phyloP scores from a whole-genome alignment of 2,888 invertebrate species.

The Synanthedon andrenaeformis region DNA sequence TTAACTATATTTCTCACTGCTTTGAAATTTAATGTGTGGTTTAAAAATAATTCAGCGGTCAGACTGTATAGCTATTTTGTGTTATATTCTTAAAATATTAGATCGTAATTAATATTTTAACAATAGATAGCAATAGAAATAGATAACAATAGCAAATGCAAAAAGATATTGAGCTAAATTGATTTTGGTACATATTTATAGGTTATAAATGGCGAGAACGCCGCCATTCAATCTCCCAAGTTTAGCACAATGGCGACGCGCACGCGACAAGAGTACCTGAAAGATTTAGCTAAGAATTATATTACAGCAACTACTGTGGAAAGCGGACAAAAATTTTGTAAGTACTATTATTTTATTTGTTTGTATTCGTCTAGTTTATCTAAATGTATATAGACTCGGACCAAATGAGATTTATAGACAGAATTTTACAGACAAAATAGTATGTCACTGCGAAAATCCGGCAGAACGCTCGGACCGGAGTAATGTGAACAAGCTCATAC shows the following conservation, averaged over 20 bases:
- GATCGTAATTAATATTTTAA: not conserved
- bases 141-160: no score
- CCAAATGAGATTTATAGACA: not conserved
- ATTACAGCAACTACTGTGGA: constrained; percentile 85
- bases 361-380: not conserved
- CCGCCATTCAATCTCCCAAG: constrained; percentile 95
- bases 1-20: not conserved
- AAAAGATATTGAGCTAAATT: no score
- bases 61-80: no score
- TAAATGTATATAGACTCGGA: not conserved
- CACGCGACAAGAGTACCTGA: constrained; percentile 94
- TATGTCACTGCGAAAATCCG: not conserved
- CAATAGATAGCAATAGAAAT: no score
- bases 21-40: not conserved
- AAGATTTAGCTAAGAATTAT: constrained; percentile 90
- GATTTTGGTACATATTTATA: constrained; percentile 15
- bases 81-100: no score
- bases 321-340: constrained; percentile 88
- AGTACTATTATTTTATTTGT: constrained; percentile 34
- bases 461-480: no score
- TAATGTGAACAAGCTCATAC: no score
- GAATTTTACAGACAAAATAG: not conserved
- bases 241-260: constrained; percentile 97
- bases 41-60: not conserved
- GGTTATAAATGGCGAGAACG: constrained; percentile 96